Percentiles rank a stretch among this genome's conserved stretches.
phyloP scores from a whole-genome alignment of 2,797 vertebrate genomes.

The Adelosebastes latens region DNA sequence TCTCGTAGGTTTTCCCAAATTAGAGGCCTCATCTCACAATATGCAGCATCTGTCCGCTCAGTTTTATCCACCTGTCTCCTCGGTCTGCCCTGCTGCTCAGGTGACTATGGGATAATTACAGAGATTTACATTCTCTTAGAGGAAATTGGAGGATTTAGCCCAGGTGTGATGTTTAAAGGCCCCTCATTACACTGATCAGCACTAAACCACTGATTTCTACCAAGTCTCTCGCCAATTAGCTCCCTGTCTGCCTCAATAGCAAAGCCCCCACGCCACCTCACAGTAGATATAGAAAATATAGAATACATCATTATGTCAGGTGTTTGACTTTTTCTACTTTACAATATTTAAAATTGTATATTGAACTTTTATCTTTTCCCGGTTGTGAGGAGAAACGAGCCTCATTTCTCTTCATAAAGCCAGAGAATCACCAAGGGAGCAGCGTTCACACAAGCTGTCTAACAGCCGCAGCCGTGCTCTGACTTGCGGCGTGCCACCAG shows the following conservation, averaged over 20 bases:
- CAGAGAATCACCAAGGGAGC: slow-evolving; percentile 63
- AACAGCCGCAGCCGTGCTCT: slow-evolving; percentile 80
- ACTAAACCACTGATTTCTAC: slow-evolving; percentile 66
- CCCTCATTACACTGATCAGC: slow-evolving; percentile 77
- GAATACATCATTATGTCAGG: not conserved
- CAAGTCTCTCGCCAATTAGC: slow-evolving; percentile 73
- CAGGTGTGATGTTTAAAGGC: slow-evolving; percentile 79
- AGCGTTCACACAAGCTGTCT: slow-evolving; percentile 60
- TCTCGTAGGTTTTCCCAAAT: slow-evolving; percentile 28
- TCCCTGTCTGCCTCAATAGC: slow-evolving; percentile 37
- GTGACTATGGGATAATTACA: slow-evolving; percentile 81
- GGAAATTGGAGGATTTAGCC: slow-evolving; percentile 82
- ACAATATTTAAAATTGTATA: not conserved
- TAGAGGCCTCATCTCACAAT: slow-evolving; percentile 35
- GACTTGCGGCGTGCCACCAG: slow-evolving; percentile 82
- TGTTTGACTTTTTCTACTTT: not conserved
- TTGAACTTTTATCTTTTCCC: not conserved
- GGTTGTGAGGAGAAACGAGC: slow-evolving; percentile 17
- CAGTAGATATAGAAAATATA: not conserved
- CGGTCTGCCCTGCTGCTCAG: slow-evolving; percentile 73
- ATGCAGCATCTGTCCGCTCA: slow-evolving; percentile 68
- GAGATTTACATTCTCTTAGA: slow-evolving; percentile 81
- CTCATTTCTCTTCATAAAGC: slow-evolving; percentile 45
- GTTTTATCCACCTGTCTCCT: slow-evolving; percentile 78
- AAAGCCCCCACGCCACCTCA: not conserved